These are phyloP conservation scores for Antennarius striatus DNA, from an alignment of 2,113 vertebrate species.

Conservation along the genomic window DNA sequence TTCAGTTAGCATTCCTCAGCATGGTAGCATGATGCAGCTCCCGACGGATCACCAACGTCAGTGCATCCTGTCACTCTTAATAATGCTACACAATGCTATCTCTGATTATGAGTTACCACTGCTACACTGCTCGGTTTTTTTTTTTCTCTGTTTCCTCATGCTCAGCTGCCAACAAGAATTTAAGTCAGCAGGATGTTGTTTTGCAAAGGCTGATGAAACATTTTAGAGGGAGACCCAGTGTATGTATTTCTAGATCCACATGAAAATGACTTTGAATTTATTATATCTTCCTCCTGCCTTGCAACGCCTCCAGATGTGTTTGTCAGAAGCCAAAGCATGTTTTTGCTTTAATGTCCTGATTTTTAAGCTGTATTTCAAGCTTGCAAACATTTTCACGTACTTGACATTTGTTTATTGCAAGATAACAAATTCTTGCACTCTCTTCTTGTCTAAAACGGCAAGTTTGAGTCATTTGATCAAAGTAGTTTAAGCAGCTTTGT, in stretches of 20 bases:
- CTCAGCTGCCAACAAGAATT: slow-evolving; percentile 54
- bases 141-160: slow-evolving; percentile 23
- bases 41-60: slow-evolving; percentile 52
- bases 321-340: slow-evolving; percentile 29
- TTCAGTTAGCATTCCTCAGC: slow-evolving; percentile 27
- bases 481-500: slow-evolving; percentile 11
- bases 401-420: slow-evolving; percentile 15
- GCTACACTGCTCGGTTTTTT: slow-evolving; percentile 34
- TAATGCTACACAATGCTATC: slow-evolving; percentile 48
- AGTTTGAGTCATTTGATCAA: slow-evolving; percentile 13
- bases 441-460: not conserved
- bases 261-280: slow-evolving; percentile 21
- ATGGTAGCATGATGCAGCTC: slow-evolving; percentile 42
- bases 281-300: slow-evolving; percentile 27
- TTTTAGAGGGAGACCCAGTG: slow-evolving; percentile 35
- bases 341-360: slow-evolving; percentile 20
- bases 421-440: not conserved
- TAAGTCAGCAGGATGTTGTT: slow-evolving; percentile 41
- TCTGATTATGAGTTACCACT: slow-evolving; percentile 56
- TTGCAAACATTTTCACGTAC: not conserved
- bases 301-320: slow-evolving; percentile 45
- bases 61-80: slow-evolving; percentile 65
- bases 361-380: slow-evolving; percentile 26
- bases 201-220: slow-evolving; percentile 17
- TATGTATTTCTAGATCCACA: slow-evolving; percentile 25